phyloP scores from a whole-genome alignment of 2,797 vertebrate species.

The Semaprochilodus insignis region DNA sequence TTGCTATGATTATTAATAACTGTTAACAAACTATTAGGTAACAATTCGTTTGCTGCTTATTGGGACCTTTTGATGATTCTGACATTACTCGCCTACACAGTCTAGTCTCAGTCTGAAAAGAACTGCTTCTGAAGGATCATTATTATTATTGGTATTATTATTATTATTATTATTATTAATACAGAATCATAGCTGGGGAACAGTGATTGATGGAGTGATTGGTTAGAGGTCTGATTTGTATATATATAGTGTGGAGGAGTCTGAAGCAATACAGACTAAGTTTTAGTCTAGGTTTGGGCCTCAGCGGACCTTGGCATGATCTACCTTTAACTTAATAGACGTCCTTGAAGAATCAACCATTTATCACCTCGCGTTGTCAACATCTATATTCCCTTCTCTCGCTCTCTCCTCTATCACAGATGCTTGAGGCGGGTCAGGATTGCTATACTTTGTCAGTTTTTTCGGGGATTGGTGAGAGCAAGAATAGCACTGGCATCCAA shows the following conservation, averaged over 20 bases:
- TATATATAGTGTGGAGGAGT: background rate
- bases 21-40: too few relatives aligned
- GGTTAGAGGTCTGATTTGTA: background rate
- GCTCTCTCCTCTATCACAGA: background rate
- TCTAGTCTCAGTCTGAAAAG: too few relatives aligned
- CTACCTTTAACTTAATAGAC: conserved; percentile 4
- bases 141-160: too few relatives aligned
- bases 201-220: background rate
- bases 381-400: background rate
- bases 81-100: too few relatives aligned
- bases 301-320: background rate
- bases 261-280: background rate
- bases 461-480: background rate
- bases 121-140: too few relatives aligned
- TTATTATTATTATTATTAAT: too few relatives aligned
- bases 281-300: conserved; percentile 1
- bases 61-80: too few relatives aligned
- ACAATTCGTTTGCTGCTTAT: too few relatives aligned
- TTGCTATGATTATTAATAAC: too few relatives aligned
- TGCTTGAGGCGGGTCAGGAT: conserved; percentile 2
- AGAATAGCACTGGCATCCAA: background rate
- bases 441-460: conserved; percentile 5
- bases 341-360: conserved; percentile 7
- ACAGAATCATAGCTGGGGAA: too few relatives aligned
- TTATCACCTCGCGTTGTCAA: conserved; percentile 12